phyloP scores from a whole-genome alignment of 1,140 invertebrate species.

The Bombus waltoni region DNA sequence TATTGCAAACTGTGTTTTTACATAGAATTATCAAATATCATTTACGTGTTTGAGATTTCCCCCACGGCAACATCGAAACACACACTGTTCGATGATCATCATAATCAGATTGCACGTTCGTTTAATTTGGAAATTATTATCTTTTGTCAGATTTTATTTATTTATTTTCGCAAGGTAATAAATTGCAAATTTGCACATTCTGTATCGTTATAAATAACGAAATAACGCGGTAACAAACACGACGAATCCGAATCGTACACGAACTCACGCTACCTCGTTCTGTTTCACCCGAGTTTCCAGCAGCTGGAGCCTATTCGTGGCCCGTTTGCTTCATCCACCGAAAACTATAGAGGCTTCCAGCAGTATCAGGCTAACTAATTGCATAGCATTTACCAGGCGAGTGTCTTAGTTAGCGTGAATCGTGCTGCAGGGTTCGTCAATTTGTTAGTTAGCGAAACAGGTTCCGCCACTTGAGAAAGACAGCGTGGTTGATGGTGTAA shows the following conservation, averaged over 20 bases:
- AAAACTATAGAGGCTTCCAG: neutral
- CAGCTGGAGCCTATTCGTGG: neutral
- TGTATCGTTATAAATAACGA: neutral
- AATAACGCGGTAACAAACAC: neutral
- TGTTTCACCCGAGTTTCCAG: neutral
- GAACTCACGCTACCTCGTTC: neutral
- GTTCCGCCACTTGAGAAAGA: neutral
- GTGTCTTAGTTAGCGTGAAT: neutral
- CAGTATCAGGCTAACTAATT: constrained; percentile 12
- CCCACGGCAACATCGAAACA: neutral
- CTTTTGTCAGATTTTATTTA: neutral
- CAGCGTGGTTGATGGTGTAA: neutral
- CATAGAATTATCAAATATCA: neutral
- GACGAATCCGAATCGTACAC: neutral
- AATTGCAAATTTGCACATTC: neutral
- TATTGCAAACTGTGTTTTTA: too few species aligned
- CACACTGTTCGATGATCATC: neutral
- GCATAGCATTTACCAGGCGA: neutral
- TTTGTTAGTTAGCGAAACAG: constrained; percentile 8
- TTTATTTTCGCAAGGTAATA: neutral
- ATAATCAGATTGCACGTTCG: neutral
- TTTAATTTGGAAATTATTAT: neutral
- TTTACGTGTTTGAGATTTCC: neutral
- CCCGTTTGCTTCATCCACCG: neutral
- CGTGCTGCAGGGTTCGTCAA: constrained; percentile 11